phyloP scores from a whole-genome alignment of 2,888 invertebrate species.

The Catocala nupta region DNA sequence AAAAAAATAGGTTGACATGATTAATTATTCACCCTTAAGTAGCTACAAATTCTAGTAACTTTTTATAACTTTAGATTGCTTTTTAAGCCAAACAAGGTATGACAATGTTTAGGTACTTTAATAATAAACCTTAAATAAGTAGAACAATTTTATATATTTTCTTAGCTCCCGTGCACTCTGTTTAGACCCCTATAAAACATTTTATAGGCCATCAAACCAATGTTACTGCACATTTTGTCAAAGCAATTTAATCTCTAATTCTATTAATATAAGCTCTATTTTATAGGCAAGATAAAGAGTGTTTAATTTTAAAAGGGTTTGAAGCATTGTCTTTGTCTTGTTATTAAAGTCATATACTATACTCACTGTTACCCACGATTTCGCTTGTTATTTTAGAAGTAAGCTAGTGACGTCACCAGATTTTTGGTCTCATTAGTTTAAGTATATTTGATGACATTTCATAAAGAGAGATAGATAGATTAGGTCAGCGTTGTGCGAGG shows the following conservation, averaged over 20 bases:
- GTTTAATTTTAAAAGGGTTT: constrained; percentile 26
- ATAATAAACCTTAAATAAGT: constrained; percentile 36
- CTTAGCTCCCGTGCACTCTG: constrained; percentile 25
- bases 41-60: too few species aligned
- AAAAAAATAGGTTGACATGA: too few species aligned
- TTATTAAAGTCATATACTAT: constrained; percentile 24
- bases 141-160: constrained; percentile 28
- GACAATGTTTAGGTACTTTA: too few species aligned
- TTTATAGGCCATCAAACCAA: constrained; percentile 37
- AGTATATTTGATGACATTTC: too few species aligned
- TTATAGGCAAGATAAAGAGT: constrained; percentile 21
- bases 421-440: too few species aligned
- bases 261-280: not conserved
- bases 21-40: too few species aligned
- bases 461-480: too few species aligned
- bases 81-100: too few species aligned
- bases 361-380: not conserved
- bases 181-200: constrained; percentile 33
- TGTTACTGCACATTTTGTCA: constrained; percentile 19
- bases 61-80: too few species aligned
- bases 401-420: too few species aligned
- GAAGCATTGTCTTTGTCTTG: constrained; percentile 9
- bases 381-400: not conserved
- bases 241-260: constrained; percentile 33
- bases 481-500: too few species aligned